Conservation (phyloP, 2,113 vertebrate species). For the Galemys pyrenaicus region DNA sequence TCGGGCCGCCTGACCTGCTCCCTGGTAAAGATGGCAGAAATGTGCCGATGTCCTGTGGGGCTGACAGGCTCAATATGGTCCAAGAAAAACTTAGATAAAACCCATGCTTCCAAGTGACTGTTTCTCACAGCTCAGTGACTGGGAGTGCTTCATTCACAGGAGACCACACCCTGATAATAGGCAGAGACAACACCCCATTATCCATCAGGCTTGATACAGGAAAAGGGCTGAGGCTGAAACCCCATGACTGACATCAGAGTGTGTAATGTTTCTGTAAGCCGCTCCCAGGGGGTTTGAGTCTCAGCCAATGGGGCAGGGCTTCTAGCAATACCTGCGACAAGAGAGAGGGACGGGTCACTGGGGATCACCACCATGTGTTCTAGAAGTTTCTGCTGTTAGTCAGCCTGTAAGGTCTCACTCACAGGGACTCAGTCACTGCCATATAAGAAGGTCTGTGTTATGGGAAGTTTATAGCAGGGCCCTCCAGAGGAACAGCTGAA, state of each 20-base stretch:
- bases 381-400: not conserved
- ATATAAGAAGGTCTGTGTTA: not conserved
- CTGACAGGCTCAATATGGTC: not conserved
- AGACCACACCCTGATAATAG: slow-evolving; percentile 87
- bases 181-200: slow-evolving; percentile 83
- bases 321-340: slow-evolving; percentile 22
- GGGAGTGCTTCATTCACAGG: slow-evolving; percentile 70
- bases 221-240: slow-evolving; percentile 71
- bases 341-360: not conserved
- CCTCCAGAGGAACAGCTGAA: not conserved
- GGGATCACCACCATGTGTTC: not conserved
- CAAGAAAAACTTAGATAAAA: slow-evolving; percentile 67
- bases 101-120: slow-evolving; percentile 47
- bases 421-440: not conserved
- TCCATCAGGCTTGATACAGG: slow-evolving; percentile 72
- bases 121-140: slow-evolving; percentile 80
- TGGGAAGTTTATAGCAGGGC: not conserved
- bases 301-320: slow-evolving; percentile 7
- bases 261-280: slow-evolving; percentile 64
- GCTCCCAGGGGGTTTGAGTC: slow-evolving; percentile 37
- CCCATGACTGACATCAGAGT: slow-evolving; percentile 57
- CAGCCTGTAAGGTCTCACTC: not conserved
- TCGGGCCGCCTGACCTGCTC: not conserved
- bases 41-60: not conserved
- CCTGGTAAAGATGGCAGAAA: not conserved